Conservation (phyloP, 2,113 vertebrate genomes). For the Dipodomys stephensi region DNA sequence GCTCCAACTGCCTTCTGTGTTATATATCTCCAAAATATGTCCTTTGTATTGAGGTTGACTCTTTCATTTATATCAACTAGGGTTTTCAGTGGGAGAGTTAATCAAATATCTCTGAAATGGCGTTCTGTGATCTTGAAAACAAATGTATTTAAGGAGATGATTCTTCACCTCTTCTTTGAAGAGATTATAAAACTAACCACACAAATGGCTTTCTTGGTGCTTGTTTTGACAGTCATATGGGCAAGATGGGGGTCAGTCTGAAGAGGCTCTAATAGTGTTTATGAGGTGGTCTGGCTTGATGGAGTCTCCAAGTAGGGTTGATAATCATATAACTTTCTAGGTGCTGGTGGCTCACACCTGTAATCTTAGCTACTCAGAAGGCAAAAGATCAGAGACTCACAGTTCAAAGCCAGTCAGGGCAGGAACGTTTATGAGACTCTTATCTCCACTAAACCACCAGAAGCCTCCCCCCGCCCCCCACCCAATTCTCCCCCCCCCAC, state of each 20-base stretch:
- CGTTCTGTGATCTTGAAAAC: slow-evolving; percentile 16
- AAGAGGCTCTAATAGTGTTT: neutral
- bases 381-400: no score
- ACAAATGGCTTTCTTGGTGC: neutral
- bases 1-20: neutral
- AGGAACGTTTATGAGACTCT: no score
- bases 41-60: neutral
- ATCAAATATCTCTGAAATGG: slow-evolving; percentile 4
- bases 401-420: no score
- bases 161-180: neutral
- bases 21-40: neutral
- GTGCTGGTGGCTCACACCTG: neutral
- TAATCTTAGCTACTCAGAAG: no score
- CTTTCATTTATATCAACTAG: neutral
- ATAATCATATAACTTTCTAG: neutral
- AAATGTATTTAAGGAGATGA: slow-evolving; percentile 26
- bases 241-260: neutral
- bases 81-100: neutral
- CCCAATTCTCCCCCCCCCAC: no score
- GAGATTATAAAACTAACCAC: neutral
- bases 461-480: no score
- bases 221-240: neutral
- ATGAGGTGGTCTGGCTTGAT: neutral
- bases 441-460: no score
- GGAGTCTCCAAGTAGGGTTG: neutral